These are phyloP conservation scores for Zhuqinia jingwanae DNA, from an alignment of 2,888 invertebrate species.

Conservation along the genomic window DNA sequence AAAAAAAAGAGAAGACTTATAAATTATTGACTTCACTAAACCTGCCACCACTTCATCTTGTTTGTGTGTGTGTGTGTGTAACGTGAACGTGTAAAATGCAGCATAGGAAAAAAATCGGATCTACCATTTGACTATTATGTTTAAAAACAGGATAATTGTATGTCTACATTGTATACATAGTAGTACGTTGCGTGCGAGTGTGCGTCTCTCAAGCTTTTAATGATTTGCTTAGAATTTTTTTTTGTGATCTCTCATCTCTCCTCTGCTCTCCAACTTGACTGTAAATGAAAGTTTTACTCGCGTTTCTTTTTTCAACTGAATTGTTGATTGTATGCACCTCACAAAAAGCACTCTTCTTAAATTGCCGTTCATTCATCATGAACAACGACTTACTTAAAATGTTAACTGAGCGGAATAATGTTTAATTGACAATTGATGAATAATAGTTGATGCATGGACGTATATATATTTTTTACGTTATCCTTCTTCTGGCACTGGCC, in stretches of 20 bases:
- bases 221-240: slow-evolving; percentile 48
- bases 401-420: slow-evolving; percentile 77
- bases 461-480: slow-evolving; percentile 9
- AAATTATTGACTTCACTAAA: slow-evolving; percentile 35
- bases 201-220: slow-evolving; percentile 42
- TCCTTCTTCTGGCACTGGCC: neutral
- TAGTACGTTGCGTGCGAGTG: neutral
- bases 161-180: too few relatives aligned
- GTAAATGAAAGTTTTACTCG: neutral
- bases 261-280: neutral
- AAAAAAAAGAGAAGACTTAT: slow-evolving; percentile 5
- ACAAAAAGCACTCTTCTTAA: slow-evolving; percentile 27
- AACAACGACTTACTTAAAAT: slow-evolving; percentile 61
- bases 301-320: neutral
- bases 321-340: neutral
- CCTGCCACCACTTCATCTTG: slow-evolving; percentile 35
- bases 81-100: too few relatives aligned
- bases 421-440: slow-evolving; percentile 79
- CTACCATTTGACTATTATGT: neutral
- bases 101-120: neutral
- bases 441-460: slow-evolving; percentile 52
- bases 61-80: neutral
- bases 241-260: too few relatives aligned
- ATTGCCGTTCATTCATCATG: slow-evolving; percentile 57
- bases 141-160: neutral